A percentile compares a stretch with the other conserved stretches of the same genome.
Evolutionary conservation across 2,797 vertebrate species (phyloP).

Genomic region (Acipenser transmontanus): DNA sequence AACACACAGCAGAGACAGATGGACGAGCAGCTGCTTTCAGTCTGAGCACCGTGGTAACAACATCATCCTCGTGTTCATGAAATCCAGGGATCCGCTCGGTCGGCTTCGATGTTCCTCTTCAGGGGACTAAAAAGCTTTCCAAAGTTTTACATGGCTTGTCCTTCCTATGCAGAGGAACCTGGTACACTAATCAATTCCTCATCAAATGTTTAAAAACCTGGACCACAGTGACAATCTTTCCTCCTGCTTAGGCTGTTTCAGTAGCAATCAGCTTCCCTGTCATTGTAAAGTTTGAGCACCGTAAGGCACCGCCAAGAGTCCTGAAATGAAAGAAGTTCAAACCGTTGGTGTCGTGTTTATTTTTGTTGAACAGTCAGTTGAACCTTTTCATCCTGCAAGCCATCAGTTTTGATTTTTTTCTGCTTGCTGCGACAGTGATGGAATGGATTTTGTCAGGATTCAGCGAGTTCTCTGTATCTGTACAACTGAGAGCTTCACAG

Average conservation of each 20-base stretch:
- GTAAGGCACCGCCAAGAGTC: too few relatives aligned
- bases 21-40: too few relatives aligned
- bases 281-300: background rate
- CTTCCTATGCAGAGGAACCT: slow-evolving; percentile 14
- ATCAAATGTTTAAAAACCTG: slow-evolving; percentile 32
- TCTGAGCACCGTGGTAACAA: background rate
- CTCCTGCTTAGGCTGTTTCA: slow-evolving; percentile 16
- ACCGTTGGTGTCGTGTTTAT: background rate
- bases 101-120: slow-evolving; percentile 51
- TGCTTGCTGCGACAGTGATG: too few relatives aligned
- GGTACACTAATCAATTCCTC: slow-evolving; percentile 39
- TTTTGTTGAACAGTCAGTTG: too few relatives aligned
- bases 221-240: slow-evolving; percentile 22
- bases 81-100: slow-evolving; percentile 41
- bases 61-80: background rate
- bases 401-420: too few relatives aligned
- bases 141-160: slow-evolving; percentile 8
- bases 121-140: slow-evolving; percentile 37
- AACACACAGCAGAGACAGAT: too few relatives aligned
- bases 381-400: too few relatives aligned
- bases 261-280: slow-evolving; percentile 23
- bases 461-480: too few relatives aligned
- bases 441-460: too few relatives aligned
- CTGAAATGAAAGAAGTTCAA: slow-evolving; percentile 20
- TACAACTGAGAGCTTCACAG: too few relatives aligned